These are phyloP conservation scores for Phymatocera aterrima DNA, from an alignment of 2,888 invertebrate genomes.

Conservation along the genomic window DNA sequence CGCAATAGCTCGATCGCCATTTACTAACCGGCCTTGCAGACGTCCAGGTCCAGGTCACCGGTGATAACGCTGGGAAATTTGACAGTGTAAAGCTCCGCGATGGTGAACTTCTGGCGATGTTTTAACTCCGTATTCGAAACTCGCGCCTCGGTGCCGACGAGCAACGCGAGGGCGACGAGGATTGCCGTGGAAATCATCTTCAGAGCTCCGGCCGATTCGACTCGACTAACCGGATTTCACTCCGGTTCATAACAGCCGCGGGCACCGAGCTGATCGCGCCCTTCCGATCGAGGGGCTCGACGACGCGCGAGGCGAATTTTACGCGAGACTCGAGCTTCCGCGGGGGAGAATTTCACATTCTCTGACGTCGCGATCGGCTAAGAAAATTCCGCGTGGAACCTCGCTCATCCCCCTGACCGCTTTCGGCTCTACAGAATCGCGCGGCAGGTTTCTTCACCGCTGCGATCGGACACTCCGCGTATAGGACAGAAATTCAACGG, in stretches of 20 bases:
- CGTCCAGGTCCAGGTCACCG: conserved; percentile 87
- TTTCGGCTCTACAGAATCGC: not conserved
- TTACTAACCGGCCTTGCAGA: conserved; percentile 90
- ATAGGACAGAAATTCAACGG: not conserved
- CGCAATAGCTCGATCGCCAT: too few species aligned
- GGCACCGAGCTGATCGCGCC: not conserved
- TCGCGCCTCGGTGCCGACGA: conserved; percentile 50
- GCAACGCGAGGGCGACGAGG: conserved; percentile 51
- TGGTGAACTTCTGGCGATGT: conserved; percentile 76
- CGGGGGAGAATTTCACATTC: not conserved
- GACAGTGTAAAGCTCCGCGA: conserved; percentile 81
- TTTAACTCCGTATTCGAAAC: conserved; percentile 39
- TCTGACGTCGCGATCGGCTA: too few species aligned
- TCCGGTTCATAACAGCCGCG: conserved; percentile 44
- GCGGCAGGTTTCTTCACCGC: not conserved
- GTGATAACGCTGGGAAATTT: conserved; percentile 83
- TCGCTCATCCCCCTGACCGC: not conserved
- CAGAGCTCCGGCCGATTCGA: conserved; percentile 60
- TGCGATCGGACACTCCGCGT: not conserved
- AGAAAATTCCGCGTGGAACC: not conserved
- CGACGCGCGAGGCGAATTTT: not conserved
- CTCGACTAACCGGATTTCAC: not conserved
- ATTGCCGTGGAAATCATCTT: conserved; percentile 52
- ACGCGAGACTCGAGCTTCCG: not conserved
- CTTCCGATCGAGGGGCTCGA: not conserved